phyloP scores from a whole-genome alignment of 2,888 invertebrate genomes.

The Sphinx pinastri region DNA sequence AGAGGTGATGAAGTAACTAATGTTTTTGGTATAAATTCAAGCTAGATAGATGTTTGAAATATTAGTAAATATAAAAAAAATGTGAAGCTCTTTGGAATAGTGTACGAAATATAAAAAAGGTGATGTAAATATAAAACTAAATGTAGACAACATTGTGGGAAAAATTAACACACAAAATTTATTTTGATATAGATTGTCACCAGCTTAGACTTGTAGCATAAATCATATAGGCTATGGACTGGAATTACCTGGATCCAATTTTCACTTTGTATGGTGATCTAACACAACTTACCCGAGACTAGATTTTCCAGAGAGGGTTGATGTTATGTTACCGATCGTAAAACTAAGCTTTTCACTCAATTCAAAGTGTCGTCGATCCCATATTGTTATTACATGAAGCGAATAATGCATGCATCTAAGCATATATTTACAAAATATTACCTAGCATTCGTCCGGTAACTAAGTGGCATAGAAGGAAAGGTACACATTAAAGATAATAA shows the following conservation, averaged over 20 bases:
- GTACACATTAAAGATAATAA: constrained; percentile 28
- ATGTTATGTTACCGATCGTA: no score
- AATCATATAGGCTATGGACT: no score
- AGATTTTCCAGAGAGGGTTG: neutral
- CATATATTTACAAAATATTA: constrained; percentile 45
- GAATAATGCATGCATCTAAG: neutral
- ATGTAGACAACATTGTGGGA: neutral
- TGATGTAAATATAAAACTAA: constrained; percentile 28
- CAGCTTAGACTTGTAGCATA: no score
- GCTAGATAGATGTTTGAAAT: constrained; percentile 1
- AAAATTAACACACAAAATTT: no score
- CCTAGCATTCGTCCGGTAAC: constrained; percentile 74
- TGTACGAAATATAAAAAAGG: constrained; percentile 33
- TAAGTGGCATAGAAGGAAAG: constrained; percentile 56
- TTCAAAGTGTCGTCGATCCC: no score
- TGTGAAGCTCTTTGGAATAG: constrained; percentile 8
- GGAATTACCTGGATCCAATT: no score
- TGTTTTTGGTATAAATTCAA: neutral
- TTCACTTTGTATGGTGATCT: no score
- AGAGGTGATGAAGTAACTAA: no score
- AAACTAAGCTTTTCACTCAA: no score
- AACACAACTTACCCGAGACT: constrained; percentile 7
- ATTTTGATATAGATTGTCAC: no score
- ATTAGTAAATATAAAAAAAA: no score
- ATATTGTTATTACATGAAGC: neutral